Conservation (phyloP, 2,113 vertebrate species). For the Atherinomorus stipes region DNA sequence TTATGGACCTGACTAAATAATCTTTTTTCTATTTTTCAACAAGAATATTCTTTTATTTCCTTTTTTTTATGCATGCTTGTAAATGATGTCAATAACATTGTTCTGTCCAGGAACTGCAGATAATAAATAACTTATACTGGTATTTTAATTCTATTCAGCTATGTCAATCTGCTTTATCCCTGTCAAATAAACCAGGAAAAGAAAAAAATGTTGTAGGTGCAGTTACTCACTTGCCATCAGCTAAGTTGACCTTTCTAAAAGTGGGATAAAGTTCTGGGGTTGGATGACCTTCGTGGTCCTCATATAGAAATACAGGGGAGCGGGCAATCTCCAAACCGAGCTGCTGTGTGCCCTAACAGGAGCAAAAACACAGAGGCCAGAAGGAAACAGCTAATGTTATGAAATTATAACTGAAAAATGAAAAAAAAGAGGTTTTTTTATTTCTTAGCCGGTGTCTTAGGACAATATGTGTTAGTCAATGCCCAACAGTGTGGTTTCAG, state of each 20-base stretch:
- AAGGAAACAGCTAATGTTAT: not conserved
- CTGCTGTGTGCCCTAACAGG: slow-evolving; percentile 92
- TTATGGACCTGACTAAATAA: not conserved
- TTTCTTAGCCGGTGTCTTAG: no score
- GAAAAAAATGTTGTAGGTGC: slow-evolving; percentile 12
- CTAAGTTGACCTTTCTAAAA: slow-evolving; percentile 94
- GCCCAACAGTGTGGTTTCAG: not conserved
- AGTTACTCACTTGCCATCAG: slow-evolving; percentile 94
- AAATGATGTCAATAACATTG: not conserved
- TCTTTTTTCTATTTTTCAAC: not conserved
- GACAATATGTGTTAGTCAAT: no score
- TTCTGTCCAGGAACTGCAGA: not conserved
- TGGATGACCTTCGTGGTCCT: slow-evolving; percentile 93
- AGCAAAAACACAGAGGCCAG: not conserved
- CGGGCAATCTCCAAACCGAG: slow-evolving; percentile 93
- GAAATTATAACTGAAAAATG: not conserved
- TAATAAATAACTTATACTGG: not conserved
- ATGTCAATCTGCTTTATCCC: not conserved
- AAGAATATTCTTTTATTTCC: not conserved
- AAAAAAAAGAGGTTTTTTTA: no score
- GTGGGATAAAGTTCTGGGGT: slow-evolving; percentile 94
- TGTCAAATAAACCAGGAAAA: not conserved
- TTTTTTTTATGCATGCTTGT: not conserved
- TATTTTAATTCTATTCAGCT: not conserved
- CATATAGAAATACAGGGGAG: slow-evolving; percentile 96